These are phyloP conservation scores for Gryon sp. DNA, from an alignment of 1,140 invertebrate genomes.

Conservation along the genomic window DNA sequence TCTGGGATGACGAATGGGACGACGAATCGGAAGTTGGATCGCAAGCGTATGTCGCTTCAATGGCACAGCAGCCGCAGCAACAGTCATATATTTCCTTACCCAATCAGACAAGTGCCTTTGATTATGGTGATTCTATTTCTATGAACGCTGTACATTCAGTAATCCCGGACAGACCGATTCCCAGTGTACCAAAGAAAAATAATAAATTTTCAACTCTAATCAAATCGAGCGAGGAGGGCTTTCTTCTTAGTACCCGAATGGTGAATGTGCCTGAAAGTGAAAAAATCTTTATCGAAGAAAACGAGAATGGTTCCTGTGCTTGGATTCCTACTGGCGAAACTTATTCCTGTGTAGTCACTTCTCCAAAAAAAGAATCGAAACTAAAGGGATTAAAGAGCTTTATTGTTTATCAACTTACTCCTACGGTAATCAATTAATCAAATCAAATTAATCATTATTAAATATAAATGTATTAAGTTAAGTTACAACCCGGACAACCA, in stretches of 20 bases:
- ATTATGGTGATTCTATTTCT: slow-evolving; percentile 78
- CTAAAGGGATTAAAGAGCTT: slow-evolving; percentile 98
- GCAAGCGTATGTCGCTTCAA: slow-evolving; percentile 83
- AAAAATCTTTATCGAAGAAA: slow-evolving; percentile 87
- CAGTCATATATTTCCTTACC: slow-evolving; percentile 71
- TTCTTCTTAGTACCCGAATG: slow-evolving; percentile 89
- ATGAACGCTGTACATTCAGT: slow-evolving; percentile 76
- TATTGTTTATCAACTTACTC: slow-evolving; percentile 97
- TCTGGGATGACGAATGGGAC: slow-evolving; percentile 93
- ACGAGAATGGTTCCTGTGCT: slow-evolving; percentile 82
- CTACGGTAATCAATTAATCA: slow-evolving; percentile 82
- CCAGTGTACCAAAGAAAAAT: slow-evolving; percentile 85
- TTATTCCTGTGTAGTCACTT: slow-evolving; percentile 92
- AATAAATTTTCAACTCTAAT: slow-evolving; percentile 95
- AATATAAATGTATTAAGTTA: not conserved
- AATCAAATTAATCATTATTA: slow-evolving; percentile 36
- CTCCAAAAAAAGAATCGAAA: slow-evolving; percentile 98
- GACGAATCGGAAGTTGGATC: slow-evolving; percentile 90
- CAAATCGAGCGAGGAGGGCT: slow-evolving; percentile 94
- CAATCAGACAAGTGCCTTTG: slow-evolving; percentile 62
- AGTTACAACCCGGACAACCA: no score
- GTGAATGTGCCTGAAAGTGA: slow-evolving; percentile 87
- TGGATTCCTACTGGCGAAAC: slow-evolving; percentile 87
- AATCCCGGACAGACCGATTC: slow-evolving; percentile 81
- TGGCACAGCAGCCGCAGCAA: slow-evolving; percentile 25